Percentiles rank a stretch among this genome's conserved stretches.
These are phyloP conservation scores for Mormyrus lacerda DNA, from an alignment of 2,113 vertebrate species.

Conservation along the genomic window DNA sequence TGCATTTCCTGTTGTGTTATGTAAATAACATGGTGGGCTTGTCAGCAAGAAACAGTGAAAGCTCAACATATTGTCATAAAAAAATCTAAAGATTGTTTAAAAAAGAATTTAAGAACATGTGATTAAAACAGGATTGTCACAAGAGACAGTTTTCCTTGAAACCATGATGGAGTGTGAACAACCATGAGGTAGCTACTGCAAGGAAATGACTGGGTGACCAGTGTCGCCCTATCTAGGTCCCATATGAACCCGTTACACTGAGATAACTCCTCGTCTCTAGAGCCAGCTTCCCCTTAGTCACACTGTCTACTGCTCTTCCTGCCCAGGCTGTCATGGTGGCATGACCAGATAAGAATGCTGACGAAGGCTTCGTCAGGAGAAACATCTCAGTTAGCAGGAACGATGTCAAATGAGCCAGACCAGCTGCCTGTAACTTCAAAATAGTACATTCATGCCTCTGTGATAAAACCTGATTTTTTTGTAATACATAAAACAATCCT, in stretches of 20 bases:
- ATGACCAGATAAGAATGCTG: conserved; percentile 10
- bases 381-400: background rate
- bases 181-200: background rate
- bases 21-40: background rate
- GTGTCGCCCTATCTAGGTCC: background rate
- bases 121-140: background rate
- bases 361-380: background rate
- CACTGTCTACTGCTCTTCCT: background rate
- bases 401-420: background rate
- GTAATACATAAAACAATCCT: background rate
- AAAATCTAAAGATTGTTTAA: background rate
- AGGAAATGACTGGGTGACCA: conserved; percentile 1
- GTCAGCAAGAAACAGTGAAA: background rate
- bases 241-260: background rate
- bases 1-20: background rate
- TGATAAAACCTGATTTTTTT: background rate
- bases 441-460: too few species aligned
- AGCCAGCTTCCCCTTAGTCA: background rate
- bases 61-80: background rate
- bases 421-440: background rate
- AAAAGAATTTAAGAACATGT: background rate
- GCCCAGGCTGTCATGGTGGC: background rate
- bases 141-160: background rate
- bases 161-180: background rate
- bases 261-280: background rate